Conservation (phyloP, 2,113 vertebrate genomes). For the Panthera leo region DNA sequence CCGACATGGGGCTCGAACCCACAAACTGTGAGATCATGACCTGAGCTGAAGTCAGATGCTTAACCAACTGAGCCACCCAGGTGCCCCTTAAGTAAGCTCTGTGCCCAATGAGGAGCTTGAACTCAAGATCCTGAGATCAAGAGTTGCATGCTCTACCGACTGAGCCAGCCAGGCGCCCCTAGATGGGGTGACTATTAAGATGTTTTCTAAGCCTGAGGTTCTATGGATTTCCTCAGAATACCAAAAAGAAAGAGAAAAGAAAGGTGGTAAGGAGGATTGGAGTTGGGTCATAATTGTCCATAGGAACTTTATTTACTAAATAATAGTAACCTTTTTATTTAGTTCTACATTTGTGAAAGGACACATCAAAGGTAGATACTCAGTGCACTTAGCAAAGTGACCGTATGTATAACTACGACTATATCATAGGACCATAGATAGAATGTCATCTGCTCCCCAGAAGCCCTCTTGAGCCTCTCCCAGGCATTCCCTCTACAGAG, state of each 20-base stretch:
- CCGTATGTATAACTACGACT: fast-evolving
- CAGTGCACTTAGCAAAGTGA: neutral
- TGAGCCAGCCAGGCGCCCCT: neutral
- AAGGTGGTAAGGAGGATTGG: neutral
- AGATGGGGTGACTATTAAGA: neutral
- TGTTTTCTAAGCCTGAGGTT: neutral
- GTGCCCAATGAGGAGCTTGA: neutral
- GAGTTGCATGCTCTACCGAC: neutral
- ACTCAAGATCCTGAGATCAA: neutral
- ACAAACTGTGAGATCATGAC: too few species aligned
- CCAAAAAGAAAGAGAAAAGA: neutral
- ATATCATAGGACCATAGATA: neutral
- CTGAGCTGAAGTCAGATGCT: too few species aligned
- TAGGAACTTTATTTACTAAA: neutral
- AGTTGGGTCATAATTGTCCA: fast-evolving
- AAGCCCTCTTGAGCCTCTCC: neutral
- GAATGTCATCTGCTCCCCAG: neutral
- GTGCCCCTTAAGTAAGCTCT: neutral
- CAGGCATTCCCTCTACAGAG: neutral
- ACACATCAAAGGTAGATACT: neutral
- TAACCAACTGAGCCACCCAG: too few species aligned
- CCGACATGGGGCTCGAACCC: too few species aligned
- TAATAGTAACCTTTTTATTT: neutral
- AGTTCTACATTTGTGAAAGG: neutral
- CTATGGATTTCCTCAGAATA: neutral